Conservation (phyloP, 2,797 vertebrate genomes). For the Amazona finschi region DNA sequence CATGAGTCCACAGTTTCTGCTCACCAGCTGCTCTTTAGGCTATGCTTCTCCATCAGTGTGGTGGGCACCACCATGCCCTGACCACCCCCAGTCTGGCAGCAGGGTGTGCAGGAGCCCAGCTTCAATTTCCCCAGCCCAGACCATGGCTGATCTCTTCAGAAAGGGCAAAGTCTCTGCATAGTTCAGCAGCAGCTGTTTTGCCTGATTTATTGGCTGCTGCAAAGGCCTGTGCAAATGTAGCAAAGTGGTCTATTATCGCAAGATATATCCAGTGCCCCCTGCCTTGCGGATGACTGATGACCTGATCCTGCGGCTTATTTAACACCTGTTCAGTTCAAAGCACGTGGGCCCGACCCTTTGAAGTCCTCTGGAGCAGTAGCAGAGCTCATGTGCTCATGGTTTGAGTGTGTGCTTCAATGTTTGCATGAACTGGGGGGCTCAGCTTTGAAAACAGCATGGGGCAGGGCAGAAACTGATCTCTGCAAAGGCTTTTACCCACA, state of each 20-base stretch:
- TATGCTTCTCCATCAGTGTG: not conserved
- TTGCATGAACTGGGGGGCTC: not conserved
- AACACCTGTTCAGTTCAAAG: constrained; percentile 56
- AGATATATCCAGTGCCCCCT: constrained; percentile 54
- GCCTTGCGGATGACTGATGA: constrained; percentile 46
- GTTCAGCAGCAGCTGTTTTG: constrained; percentile 62
- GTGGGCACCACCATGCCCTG: not conserved
- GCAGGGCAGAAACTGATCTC: not conserved
- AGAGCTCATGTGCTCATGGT: not conserved
- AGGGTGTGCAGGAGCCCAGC: not conserved
- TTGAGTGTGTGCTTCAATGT: not conserved
- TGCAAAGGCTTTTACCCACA: not conserved
- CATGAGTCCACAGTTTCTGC: not conserved
- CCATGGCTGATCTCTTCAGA: not conserved
- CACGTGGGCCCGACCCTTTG: constrained; percentile 21
- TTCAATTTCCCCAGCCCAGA: not conserved
- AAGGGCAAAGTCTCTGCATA: constrained; percentile 31
- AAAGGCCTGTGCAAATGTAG: constrained; percentile 62
- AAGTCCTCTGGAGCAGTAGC: constrained; percentile 38
- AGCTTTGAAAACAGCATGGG: not conserved
- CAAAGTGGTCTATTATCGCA: constrained; percentile 51
- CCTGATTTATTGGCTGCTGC: constrained; percentile 67
- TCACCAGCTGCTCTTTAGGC: not conserved
- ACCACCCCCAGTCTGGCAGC: not conserved
- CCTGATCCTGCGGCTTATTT: constrained; percentile 53